Conservation (phyloP, 2,113 vertebrate species). For the Atlantisia rogersi region DNA sequence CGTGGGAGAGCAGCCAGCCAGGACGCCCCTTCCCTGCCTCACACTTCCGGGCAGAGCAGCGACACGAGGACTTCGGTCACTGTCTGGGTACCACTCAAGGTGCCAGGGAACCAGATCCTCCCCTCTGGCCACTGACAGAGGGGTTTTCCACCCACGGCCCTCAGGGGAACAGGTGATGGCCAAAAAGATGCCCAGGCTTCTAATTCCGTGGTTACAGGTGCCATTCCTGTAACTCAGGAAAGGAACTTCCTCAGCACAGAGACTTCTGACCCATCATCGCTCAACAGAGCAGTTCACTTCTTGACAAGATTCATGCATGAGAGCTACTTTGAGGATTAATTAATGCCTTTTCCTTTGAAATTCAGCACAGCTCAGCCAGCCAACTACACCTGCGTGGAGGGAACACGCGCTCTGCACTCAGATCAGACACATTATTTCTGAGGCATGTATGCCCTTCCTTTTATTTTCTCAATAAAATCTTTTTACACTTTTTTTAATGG, state of each 20-base stretch:
- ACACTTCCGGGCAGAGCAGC: accelerated
- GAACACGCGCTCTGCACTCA: not conserved
- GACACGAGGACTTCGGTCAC: accelerated
- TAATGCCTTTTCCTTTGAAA: not conserved
- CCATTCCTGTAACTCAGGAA: not conserved
- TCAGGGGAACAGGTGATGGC: accelerated
- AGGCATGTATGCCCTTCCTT: not conserved
- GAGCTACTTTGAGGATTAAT: not conserved
- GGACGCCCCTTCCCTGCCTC: not conserved
- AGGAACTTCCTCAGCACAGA: accelerated
- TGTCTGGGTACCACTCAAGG: accelerated
- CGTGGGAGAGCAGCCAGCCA: not conserved
- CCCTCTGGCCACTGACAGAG: not conserved
- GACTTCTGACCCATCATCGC: not conserved
- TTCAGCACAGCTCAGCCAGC: not conserved
- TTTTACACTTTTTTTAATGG: not conserved
- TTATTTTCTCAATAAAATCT: not conserved
- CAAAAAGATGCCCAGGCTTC: not conserved
- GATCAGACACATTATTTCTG: not conserved
- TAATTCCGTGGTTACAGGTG: not conserved
- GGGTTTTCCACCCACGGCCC: not conserved
- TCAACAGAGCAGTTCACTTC: not conserved
- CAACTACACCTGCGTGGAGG: not conserved
- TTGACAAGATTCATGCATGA: not conserved
- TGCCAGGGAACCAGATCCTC: not conserved